These are phyloP conservation scores for Calliphora vomitoria DNA, from an alignment of 2,888 invertebrate species.

Conservation along the genomic window DNA sequence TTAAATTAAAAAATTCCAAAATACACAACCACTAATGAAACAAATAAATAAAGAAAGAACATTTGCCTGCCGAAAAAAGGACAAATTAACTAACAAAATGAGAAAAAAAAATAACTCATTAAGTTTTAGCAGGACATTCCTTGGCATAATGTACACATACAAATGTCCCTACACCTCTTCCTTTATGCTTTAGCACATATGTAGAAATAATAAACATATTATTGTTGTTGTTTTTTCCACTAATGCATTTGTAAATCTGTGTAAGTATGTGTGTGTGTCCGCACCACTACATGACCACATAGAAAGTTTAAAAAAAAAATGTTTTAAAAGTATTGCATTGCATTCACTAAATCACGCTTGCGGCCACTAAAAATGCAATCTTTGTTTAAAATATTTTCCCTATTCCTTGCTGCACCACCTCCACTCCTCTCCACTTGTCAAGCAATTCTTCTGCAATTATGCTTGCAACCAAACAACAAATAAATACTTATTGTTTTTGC, in stretches of 20 bases:
- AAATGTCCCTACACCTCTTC: neutral
- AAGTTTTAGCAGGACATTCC: constrained; percentile 81
- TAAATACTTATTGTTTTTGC: constrained; percentile 41
- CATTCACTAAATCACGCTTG: constrained; percentile 83
- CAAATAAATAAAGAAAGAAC: constrained; percentile 68
- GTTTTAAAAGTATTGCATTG: constrained; percentile 81
- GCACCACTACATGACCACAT: constrained; percentile 35
- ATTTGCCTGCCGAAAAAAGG: constrained; percentile 42
- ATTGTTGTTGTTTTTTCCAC: constrained; percentile 33
- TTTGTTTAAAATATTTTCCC: constrained; percentile 64
- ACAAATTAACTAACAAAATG: constrained; percentile 63
- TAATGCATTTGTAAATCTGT: constrained; percentile 35
- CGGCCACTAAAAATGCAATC: constrained; percentile 80
- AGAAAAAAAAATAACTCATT: constrained; percentile 80
- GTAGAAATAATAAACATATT: constrained; percentile 30
- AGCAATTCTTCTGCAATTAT: constrained; percentile 53
- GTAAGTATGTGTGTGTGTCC: neutral
- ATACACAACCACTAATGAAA: constrained; percentile 70
- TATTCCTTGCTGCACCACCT: too few species aligned
- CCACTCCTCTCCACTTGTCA: neutral
- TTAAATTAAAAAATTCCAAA: constrained; percentile 73
- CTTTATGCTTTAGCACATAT: neutral
- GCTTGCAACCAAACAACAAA: constrained; percentile 47
- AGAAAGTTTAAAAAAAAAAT: constrained; percentile 52
- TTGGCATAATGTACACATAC: constrained; percentile 30